These are phyloP conservation scores for Sus cebifrons DNA, from an alignment of 2,797 vertebrate genomes.

Conservation along the genomic window DNA sequence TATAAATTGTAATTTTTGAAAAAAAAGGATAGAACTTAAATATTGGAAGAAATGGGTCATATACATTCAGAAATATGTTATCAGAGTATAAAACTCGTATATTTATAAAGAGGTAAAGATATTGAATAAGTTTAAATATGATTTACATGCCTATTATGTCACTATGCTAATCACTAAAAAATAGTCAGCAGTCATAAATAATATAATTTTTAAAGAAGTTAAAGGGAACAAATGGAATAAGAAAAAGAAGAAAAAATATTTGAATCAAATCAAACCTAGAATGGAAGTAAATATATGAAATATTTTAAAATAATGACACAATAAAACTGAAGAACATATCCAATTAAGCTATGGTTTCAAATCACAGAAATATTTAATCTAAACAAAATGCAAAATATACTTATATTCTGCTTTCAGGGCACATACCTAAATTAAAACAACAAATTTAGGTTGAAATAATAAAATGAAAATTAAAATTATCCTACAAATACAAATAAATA, in stretches of 20 bases:
- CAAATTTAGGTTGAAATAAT: background rate
- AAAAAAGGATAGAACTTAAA: background rate
- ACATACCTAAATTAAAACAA: background rate
- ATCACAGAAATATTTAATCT: background rate
- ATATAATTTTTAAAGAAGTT: background rate
- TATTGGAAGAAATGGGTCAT: background rate
- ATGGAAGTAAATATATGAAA: background rate
- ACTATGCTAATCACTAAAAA: background rate
- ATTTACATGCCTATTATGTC: background rate
- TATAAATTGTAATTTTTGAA: background rate
- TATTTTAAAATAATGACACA: background rate
- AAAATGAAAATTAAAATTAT: conserved; percentile 25
- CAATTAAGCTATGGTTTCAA: background rate
- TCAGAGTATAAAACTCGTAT: background rate
- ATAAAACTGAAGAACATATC: background rate
- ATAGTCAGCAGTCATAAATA: background rate
- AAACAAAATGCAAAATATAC: background rate
- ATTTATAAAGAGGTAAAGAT: background rate
- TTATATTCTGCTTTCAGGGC: background rate
- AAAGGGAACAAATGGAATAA: background rate
- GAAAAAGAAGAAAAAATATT: background rate
- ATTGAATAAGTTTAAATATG: background rate
- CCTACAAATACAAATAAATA: background rate
- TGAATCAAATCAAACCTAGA: background rate
- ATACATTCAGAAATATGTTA: background rate